Evolutionary conservation across 2,888 invertebrate genomes (phyloP).

Genomic region (Orchestes rusci): DNA sequence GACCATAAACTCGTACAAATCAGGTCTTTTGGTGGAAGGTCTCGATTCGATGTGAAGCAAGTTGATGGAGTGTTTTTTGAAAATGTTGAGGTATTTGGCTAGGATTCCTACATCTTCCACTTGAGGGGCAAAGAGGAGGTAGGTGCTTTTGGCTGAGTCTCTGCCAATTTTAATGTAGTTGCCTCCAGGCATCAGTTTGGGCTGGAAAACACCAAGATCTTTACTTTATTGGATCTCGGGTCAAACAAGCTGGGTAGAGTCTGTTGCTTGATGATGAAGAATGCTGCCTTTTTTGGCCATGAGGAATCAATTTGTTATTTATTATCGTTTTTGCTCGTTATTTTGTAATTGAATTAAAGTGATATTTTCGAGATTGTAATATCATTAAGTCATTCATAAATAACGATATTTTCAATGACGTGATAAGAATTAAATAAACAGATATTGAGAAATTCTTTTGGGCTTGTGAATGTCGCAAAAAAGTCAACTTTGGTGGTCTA

Average conservation of each 20-base stretch:
- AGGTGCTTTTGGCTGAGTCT: conserved; percentile 69
- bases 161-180: conserved; percentile 77
- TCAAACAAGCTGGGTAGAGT: no score
- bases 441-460: no score
- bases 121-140: conserved; percentile 80
- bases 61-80: conserved; percentile 75
- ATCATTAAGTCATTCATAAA: no score
- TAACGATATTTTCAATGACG: no score
- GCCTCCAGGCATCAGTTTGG: conserved; percentile 71
- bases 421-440: no score
- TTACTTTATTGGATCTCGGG: conserved; percentile 1
- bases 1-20: conserved; percentile 88
- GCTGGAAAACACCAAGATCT: conserved; percentile 47
- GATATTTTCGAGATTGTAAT: no score
- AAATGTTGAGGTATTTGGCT: conserved; percentile 80
- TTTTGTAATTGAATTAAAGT: no score
- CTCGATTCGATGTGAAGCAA: conserved; percentile 90
- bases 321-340: no score
- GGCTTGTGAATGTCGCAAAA: no score
- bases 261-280: no score
- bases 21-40: conserved; percentile 71
- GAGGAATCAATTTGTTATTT: not conserved
- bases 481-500: no score
- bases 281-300: no score
- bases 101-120: conserved; percentile 80